Conservation (phyloP, 1,140 invertebrate genomes). For the Halesus radiatus region DNA sequence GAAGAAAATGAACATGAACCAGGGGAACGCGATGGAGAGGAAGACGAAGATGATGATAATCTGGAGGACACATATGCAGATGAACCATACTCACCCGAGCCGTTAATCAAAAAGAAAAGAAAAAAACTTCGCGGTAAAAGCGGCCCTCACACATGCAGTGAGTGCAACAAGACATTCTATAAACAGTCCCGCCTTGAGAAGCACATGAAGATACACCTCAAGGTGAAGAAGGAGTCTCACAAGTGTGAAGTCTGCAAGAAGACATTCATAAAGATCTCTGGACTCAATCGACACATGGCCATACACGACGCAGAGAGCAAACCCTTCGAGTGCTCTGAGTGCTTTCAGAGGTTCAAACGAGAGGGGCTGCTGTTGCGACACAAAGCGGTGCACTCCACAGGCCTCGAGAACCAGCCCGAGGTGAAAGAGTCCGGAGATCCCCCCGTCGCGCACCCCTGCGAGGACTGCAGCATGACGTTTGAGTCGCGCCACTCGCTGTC, state of each 20-base stretch:
- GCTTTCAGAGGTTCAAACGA: slow-evolving; percentile 55
- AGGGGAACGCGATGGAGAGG: slow-evolving; percentile 41
- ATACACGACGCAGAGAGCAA: slow-evolving; percentile 59
- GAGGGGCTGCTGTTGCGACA: slow-evolving; percentile 58
- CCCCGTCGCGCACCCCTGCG: slow-evolving; percentile 59
- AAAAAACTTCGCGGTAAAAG: slow-evolving; percentile 36
- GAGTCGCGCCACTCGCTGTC: slow-evolving; percentile 60
- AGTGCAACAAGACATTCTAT: slow-evolving; percentile 56
- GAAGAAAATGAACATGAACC: slow-evolving; percentile 29
- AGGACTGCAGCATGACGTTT: slow-evolving; percentile 61
- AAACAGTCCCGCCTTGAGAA: slow-evolving; percentile 52
- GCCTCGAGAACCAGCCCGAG: slow-evolving; percentile 47
- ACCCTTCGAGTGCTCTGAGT: slow-evolving; percentile 55
- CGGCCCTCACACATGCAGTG: slow-evolving; percentile 48
- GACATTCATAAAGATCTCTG: slow-evolving; percentile 59
- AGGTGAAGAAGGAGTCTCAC: slow-evolving; percentile 60
- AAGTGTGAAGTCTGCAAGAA: slow-evolving; percentile 60
- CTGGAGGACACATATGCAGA: slow-evolving; percentile 24
- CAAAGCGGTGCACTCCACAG: slow-evolving; percentile 53
- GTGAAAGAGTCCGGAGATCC: slow-evolving; percentile 34
- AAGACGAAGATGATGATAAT: slow-evolving; percentile 46
- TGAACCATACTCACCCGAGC: slow-evolving; percentile 31
- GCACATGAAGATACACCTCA: slow-evolving; percentile 53
- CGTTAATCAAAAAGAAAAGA: slow-evolving; percentile 36
- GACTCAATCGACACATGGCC: slow-evolving; percentile 60